phyloP scores from a whole-genome alignment of 2,797 vertebrate genomes.

The Diglossa cyanea region DNA sequence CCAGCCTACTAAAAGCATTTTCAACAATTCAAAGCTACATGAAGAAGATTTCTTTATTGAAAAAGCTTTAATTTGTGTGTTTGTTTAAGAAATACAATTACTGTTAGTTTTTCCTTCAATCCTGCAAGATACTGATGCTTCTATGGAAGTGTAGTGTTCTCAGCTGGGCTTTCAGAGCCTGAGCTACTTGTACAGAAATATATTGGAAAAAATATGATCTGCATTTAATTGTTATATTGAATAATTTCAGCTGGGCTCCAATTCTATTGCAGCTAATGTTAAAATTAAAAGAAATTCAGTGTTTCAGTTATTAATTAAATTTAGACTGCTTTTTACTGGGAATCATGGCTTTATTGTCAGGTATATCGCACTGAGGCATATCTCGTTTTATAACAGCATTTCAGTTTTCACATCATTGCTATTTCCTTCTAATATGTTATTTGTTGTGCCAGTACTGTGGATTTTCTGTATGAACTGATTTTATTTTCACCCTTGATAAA shows the following conservation, averaged over 20 bases:
- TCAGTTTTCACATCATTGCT: constrained; percentile 13
- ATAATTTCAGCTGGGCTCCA: not conserved
- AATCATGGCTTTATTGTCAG: not conserved
- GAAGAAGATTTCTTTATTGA: constrained; percentile 24
- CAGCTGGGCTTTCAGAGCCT: not conserved
- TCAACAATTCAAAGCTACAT: not conserved
- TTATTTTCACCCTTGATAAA: constrained; percentile 63
- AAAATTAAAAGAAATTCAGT: not conserved
- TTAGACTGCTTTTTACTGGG: not conserved
- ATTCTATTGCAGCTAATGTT: not conserved
- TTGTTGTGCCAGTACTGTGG: not conserved
- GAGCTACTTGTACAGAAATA: not conserved
- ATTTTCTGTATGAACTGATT: constrained; percentile 47
- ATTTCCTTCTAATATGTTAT: constrained; percentile 24
- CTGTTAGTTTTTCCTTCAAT: not conserved
- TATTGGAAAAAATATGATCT: not conserved
- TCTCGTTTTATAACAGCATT: not conserved
- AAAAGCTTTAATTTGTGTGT: not conserved
- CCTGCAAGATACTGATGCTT: not conserved
- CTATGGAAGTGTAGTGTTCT: not conserved
- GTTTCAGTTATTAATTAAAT: not conserved
- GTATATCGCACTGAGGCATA: not conserved
- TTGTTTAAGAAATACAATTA: constrained; percentile 42
- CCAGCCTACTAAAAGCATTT: not conserved
- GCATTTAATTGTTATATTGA: not conserved